phyloP scores from a whole-genome alignment of 2,113 vertebrate genomes.

The Jacana jacana region DNA sequence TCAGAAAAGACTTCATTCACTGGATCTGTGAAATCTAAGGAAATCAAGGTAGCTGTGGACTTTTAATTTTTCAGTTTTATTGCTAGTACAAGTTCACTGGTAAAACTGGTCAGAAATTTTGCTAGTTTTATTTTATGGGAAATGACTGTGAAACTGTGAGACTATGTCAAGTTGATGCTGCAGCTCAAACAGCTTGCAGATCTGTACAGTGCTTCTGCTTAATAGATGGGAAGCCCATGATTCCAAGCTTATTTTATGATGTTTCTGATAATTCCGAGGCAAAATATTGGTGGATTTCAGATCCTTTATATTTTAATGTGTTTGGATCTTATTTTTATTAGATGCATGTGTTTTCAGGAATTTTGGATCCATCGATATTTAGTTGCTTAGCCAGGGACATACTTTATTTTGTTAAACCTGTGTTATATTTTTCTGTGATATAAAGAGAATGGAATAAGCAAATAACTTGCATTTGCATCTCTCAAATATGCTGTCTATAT shows the following conservation, averaged over 20 bases:
- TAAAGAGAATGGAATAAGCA: background rate
- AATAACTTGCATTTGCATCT: background rate
- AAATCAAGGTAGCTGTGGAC: background rate
- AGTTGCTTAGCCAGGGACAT: background rate
- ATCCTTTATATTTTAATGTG: accelerated
- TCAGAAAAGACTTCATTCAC: background rate
- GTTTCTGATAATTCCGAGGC: background rate
- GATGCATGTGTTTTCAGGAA: background rate
- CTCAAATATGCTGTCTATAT: background rate
- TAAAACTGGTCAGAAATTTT: background rate
- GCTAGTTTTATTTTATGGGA: background rate
- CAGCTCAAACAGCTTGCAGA: background rate
- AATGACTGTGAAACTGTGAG: background rate
- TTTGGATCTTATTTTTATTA: background rate
- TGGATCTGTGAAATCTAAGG: background rate
- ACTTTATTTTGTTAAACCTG: background rate
- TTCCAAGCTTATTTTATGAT: background rate
- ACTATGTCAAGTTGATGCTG: background rate
- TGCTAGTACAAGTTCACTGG: background rate
- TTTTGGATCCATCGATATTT: background rate
- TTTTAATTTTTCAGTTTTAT: background rate
- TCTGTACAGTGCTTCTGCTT: background rate
- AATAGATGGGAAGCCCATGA: background rate
- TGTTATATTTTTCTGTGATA: background rate
- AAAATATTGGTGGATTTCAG: background rate